A percentile compares a stretch with the other conserved stretches of the same genome.
phyloP scores from a whole-genome alignment of 2,113 vertebrate species.

The Alligator mississippiensis region DNA sequence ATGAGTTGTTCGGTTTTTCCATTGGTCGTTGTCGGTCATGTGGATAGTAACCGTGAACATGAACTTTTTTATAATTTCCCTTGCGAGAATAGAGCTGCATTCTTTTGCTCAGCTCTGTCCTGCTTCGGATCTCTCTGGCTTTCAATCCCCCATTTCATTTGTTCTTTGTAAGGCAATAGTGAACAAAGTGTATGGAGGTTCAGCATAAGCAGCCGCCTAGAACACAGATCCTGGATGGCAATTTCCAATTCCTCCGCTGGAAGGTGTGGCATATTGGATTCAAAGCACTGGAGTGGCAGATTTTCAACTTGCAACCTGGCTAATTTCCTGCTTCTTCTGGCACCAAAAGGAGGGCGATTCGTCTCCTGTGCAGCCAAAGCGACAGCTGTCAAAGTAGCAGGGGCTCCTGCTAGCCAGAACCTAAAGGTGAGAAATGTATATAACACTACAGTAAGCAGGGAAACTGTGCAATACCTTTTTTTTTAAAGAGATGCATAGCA shows the following conservation, averaged over 20 bases:
- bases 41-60: slow-evolving; percentile 95
- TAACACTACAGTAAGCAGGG: slow-evolving; percentile 72
- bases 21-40: slow-evolving; percentile 94
- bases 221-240: slow-evolving; percentile 69
- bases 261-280: slow-evolving; percentile 83
- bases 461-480: slow-evolving; percentile 43
- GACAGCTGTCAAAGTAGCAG: slow-evolving; percentile 87
- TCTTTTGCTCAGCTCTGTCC: slow-evolving; percentile 89
- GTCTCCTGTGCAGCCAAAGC: slow-evolving; percentile 78
- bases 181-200: slow-evolving; percentile 72
- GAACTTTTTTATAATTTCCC: slow-evolving; percentile 99
- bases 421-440: slow-evolving; percentile 85
- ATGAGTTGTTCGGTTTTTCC: slow-evolving; percentile 89
- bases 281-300: slow-evolving; percentile 75
- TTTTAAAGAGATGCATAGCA: slow-evolving; percentile 35
- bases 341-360: slow-evolving; percentile 82
- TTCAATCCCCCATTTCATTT: slow-evolving; percentile 73
- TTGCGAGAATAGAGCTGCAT: slow-evolving; percentile 95
- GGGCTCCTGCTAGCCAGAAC: slow-evolving; percentile 79
- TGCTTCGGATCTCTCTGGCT: slow-evolving; percentile 84
- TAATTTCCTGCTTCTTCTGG: slow-evolving; percentile 88
- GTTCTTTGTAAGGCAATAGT: slow-evolving; percentile 78
- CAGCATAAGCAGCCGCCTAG: slow-evolving; percentile 68
- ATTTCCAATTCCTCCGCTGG: slow-evolving; percentile 73
- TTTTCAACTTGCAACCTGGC: slow-evolving; percentile 84